phyloP scores from a whole-genome alignment of 2,797 vertebrate species.

The Tiaroga cobitis region DNA sequence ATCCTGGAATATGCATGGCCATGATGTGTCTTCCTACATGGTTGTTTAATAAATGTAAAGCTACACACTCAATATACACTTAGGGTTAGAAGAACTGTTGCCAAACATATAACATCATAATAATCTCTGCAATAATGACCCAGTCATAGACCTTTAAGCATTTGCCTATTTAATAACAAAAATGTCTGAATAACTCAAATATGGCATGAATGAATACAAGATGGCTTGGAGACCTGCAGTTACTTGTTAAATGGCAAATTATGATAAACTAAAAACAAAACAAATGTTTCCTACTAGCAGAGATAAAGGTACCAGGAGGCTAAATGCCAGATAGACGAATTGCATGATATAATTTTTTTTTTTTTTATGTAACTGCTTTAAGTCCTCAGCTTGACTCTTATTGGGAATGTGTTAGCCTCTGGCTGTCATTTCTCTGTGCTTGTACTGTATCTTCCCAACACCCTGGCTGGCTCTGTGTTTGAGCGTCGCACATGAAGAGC shows the following conservation, averaged over 20 bases:
- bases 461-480: conserved; percentile 26
- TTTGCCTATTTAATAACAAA: too few relatives aligned
- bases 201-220: background rate
- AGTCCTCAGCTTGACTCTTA: background rate
- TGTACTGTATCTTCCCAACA: conserved; percentile 30
- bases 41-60: too few relatives aligned
- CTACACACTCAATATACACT: too few relatives aligned
- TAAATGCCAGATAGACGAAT: background rate
- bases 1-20: too few relatives aligned
- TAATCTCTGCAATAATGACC: too few relatives aligned
- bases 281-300: background rate
- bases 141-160: too few relatives aligned
- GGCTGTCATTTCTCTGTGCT: conserved; percentile 33
- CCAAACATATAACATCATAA: too few relatives aligned
- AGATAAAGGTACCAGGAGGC: background rate
- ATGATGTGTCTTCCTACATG: too few relatives aligned
- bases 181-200: too few relatives aligned
- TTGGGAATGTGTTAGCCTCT: background rate
- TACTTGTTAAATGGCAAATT: background rate
- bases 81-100: too few relatives aligned
- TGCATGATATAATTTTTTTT: background rate
- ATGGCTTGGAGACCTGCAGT: background rate
- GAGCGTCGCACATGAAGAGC: conserved; percentile 35
- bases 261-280: conserved; percentile 1
- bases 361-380: background rate